phyloP scores from a whole-genome alignment of 2,888 invertebrate genomes.

The Perizoma flavofasciatum region DNA sequence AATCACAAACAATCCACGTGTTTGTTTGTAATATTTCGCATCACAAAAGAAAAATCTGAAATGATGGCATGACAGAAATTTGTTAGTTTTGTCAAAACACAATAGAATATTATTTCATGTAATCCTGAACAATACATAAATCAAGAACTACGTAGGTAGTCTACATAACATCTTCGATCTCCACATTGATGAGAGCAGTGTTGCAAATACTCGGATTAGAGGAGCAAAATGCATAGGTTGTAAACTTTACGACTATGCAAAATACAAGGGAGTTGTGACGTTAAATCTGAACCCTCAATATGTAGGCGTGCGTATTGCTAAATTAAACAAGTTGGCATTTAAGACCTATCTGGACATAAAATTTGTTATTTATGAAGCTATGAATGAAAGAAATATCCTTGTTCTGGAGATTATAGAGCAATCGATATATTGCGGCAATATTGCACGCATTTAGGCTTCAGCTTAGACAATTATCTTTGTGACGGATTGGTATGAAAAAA shows the following conservation, averaged over 20 bases:
- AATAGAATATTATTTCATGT: too few relatives aligned
- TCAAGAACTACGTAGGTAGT: too few relatives aligned
- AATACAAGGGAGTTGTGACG: constrained; percentile 65
- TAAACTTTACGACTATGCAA: constrained; percentile 82
- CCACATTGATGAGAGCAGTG: constrained; percentile 45
- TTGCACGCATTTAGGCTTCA: not conserved
- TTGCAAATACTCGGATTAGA: constrained; percentile 67
- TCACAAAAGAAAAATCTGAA: too few relatives aligned
- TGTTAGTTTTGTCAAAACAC: too few relatives aligned
- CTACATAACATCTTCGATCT: not conserved
- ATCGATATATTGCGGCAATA: too few relatives aligned
- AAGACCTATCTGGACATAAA: constrained; percentile 6
- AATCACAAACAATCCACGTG: too few relatives aligned
- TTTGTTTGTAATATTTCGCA: too few relatives aligned
- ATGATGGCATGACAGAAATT: too few relatives aligned
- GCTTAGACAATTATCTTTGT: too few relatives aligned
- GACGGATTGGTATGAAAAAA: too few relatives aligned
- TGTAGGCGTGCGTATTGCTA: constrained; percentile 56
- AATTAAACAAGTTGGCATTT: constrained; percentile 47
- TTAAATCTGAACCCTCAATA: constrained; percentile 68
- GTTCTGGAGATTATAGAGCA: not conserved
- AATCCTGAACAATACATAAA: too few relatives aligned
- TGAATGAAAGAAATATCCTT: not conserved
- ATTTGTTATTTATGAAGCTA: constrained; percentile 9
- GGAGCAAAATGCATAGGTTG: constrained; percentile 75